Conservation (phyloP, 2,113 vertebrate species). For the Aleadryas rufinucha region DNA sequence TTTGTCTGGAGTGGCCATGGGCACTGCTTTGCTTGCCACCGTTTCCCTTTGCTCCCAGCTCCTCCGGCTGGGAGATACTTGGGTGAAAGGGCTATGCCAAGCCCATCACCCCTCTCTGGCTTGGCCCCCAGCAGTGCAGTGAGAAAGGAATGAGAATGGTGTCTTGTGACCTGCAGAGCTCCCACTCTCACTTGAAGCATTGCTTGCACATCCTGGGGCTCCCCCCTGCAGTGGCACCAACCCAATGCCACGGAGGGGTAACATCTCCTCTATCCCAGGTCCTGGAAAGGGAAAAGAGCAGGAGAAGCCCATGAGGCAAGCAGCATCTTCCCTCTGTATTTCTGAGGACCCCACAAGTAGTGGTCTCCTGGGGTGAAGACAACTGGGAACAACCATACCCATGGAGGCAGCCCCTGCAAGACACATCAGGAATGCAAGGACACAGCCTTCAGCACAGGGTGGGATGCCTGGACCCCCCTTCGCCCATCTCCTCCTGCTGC, state of each 20-base stretch:
- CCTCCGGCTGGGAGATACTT: not conserved
- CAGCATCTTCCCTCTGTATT: not conserved
- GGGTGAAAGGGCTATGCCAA: not conserved
- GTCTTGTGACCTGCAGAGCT: not conserved
- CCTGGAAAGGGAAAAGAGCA: not conserved
- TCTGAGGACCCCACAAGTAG: not conserved
- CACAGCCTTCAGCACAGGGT: not conserved
- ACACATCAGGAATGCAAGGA: not conserved
- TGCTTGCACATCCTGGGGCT: accelerated
- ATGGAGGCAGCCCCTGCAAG: not conserved
- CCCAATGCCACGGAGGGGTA: no score
- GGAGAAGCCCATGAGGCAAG: not conserved
- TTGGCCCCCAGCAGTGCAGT: accelerated
- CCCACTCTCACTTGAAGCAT: not conserved
- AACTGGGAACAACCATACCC: not conserved
- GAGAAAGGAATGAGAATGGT: not conserved
- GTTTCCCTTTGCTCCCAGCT: not conserved
- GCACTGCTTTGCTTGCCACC: not conserved
- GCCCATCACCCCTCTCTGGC: not conserved
- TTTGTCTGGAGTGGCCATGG: not conserved
- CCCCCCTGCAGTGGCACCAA: not conserved
- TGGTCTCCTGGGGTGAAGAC: not conserved
- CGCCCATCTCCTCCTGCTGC: not conserved
- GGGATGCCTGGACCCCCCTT: not conserved
- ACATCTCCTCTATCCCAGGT: not conserved